Evolutionary conservation across 2,113 vertebrate species (phyloP).

Genomic region (Cynoglossus semilaevis): DNA sequence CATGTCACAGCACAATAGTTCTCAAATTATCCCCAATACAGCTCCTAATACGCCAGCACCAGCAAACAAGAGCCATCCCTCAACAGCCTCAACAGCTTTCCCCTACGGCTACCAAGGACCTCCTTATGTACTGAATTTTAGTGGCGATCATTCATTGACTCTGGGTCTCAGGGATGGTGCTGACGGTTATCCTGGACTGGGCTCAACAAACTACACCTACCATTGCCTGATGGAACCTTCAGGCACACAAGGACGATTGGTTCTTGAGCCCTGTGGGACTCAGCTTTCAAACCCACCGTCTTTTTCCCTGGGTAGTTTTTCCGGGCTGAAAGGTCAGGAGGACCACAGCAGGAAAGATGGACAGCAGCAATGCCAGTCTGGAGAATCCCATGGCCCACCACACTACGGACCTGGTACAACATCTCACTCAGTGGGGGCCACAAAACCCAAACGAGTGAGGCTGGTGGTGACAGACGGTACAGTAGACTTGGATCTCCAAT

Average conservation of each 20-base stretch:
- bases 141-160: slow-evolving; percentile 77
- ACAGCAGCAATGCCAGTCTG: slow-evolving; percentile 66
- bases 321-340: slow-evolving; percentile 62
- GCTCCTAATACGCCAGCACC: slow-evolving; percentile 58
- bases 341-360: slow-evolving; percentile 68
- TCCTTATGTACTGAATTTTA: slow-evolving; percentile 79
- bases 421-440: slow-evolving; percentile 70
- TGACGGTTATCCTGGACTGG: slow-evolving; percentile 69
- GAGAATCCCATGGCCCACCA: slow-evolving; percentile 59
- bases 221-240: slow-evolving; percentile 82
- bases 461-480: slow-evolving; percentile 79
- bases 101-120: slow-evolving; percentile 67
- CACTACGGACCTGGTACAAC: slow-evolving; percentile 62
- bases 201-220: slow-evolving; percentile 78
- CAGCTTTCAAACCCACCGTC: slow-evolving; percentile 57
- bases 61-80: slow-evolving; percentile 61
- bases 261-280: slow-evolving; percentile 73
- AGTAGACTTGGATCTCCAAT: slow-evolving; percentile 79
- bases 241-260: slow-evolving; percentile 77
- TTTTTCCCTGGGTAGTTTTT: slow-evolving; percentile 64
- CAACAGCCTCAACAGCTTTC: slow-evolving; percentile 54
- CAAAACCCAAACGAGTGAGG: slow-evolving; percentile 78
- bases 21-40: slow-evolving; percentile 62
- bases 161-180: slow-evolving; percentile 73
- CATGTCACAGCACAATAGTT: slow-evolving; percentile 64